Conservation (phyloP, 2,113 vertebrate species). For the Regulus satrapa region DNA sequence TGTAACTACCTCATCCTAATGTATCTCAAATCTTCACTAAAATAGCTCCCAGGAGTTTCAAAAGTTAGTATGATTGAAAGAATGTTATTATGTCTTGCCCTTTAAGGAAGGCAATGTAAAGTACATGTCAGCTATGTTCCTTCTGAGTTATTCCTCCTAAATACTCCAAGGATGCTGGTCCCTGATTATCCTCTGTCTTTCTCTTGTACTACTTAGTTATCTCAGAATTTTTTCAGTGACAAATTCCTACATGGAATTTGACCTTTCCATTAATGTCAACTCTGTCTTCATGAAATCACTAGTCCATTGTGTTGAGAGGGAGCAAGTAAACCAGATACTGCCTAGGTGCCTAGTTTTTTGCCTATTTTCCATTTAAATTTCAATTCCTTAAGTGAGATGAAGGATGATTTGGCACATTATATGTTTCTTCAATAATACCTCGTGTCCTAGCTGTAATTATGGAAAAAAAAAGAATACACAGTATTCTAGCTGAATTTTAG, state of each 20-base stretch:
- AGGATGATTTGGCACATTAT: not conserved
- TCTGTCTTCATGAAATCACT: not conserved
- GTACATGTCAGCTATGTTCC: not conserved
- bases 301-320: not conserved
- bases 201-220: not conserved
- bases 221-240: not conserved
- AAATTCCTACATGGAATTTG: not conserved
- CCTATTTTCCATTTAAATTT: not conserved
- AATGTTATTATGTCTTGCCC: not conserved
- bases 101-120: slow-evolving; percentile 7
- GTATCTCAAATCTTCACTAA: not conserved
- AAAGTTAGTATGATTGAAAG: not conserved
- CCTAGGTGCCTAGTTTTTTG: not conserved
- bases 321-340: not conserved
- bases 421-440: not conserved
- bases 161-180: not conserved
- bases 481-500: not conserved
- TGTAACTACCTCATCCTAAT: not conserved
- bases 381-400: not conserved
- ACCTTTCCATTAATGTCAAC: not conserved
- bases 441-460: not conserved
- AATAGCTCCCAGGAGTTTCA: not conserved
- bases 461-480: not conserved
- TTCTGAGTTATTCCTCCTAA: slow-evolving; percentile 3
- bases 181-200: no score